These are phyloP conservation scores for Bradysia coprophila DNA, from an alignment of 1,140 invertebrate species.

Conservation along the genomic window DNA sequence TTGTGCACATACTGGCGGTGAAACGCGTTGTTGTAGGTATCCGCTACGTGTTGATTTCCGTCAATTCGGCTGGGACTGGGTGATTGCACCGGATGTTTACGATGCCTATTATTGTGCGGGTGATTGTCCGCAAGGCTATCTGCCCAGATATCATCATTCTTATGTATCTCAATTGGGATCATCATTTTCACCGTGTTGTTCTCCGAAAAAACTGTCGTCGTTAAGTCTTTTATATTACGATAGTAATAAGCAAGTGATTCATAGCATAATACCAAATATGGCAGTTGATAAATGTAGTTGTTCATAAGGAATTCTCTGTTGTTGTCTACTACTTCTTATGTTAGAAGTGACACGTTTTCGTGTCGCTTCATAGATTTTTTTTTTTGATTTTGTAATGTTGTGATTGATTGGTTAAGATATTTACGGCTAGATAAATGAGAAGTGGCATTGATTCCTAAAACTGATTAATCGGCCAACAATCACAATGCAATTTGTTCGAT, in stretches of 20 bases:
- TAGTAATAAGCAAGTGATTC: slow-evolving; percentile 69
- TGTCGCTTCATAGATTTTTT: too few relatives aligned
- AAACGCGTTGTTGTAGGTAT: slow-evolving; percentile 74
- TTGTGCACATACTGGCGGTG: slow-evolving; percentile 28
- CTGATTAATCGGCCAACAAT: too few relatives aligned
- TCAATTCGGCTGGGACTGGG: slow-evolving; percentile 96
- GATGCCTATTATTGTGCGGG: slow-evolving; percentile 94
- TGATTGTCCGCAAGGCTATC: slow-evolving; percentile 77
- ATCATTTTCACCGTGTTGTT: slow-evolving; percentile 66
- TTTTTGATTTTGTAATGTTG: too few relatives aligned
- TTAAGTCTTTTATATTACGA: slow-evolving; percentile 91
- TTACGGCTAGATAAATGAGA: too few relatives aligned
- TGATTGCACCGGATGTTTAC: slow-evolving; percentile 89
- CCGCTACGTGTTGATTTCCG: slow-evolving; percentile 89
- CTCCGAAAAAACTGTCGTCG: slow-evolving; percentile 69
- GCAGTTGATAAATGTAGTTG: slow-evolving; percentile 84
- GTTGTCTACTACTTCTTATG: too few relatives aligned
- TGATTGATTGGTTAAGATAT: too few relatives aligned
- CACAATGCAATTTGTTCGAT: too few relatives aligned
- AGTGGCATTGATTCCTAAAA: too few relatives aligned
- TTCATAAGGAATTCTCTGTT: slow-evolving; percentile 39
- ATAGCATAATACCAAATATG: slow-evolving; percentile 78
- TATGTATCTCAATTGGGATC: slow-evolving; percentile 70
- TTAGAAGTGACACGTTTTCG: too few relatives aligned
- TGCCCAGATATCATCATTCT: slow-evolving; percentile 84